Conservation (phyloP, 2,888 invertebrate species). For the Aleiodes alternator region DNA sequence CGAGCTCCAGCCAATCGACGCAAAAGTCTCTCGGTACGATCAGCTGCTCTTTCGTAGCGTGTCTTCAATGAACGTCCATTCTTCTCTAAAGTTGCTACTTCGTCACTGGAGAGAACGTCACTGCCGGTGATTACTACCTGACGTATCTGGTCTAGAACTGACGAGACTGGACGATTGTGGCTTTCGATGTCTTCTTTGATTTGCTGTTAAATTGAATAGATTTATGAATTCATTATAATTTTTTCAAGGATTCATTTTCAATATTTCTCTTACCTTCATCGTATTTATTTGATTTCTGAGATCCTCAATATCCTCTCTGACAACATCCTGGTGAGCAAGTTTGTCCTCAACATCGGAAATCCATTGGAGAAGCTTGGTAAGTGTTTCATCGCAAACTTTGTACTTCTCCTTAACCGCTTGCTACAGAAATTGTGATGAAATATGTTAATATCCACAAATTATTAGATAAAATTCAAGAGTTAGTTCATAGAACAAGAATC, state of each 20-base stretch:
- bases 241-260: not conserved
- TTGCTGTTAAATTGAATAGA: conserved; percentile 78
- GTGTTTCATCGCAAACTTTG: conserved; percentile 91
- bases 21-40: conserved; percentile 87
- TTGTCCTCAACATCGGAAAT: conserved; percentile 89
- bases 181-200: conserved; percentile 93
- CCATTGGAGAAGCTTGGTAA: conserved; percentile 91
- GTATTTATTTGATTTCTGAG: conserved; percentile 92
- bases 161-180: conserved; percentile 88
- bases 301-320: conserved; percentile 90
- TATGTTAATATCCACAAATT: conserved; percentile 44
- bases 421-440: conserved; percentile 78
- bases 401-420: conserved; percentile 97
- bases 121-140: conserved; percentile 93
- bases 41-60: conserved; percentile 88
- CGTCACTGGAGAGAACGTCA: conserved; percentile 94
- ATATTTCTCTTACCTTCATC: conserved; percentile 82
- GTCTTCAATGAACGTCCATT: conserved; percentile 89
- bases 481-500: conserved; percentile 50
- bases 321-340: conserved; percentile 89
- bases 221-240: not conserved
- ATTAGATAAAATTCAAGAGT: conserved; percentile 14
- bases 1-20: conserved; percentile 86
- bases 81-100: conserved; percentile 91
- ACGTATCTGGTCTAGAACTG: conserved; percentile 92